These are phyloP conservation scores for Hemibagrus wyckioides DNA, from an alignment of 2,113 vertebrate species.

Conservation along the genomic window DNA sequence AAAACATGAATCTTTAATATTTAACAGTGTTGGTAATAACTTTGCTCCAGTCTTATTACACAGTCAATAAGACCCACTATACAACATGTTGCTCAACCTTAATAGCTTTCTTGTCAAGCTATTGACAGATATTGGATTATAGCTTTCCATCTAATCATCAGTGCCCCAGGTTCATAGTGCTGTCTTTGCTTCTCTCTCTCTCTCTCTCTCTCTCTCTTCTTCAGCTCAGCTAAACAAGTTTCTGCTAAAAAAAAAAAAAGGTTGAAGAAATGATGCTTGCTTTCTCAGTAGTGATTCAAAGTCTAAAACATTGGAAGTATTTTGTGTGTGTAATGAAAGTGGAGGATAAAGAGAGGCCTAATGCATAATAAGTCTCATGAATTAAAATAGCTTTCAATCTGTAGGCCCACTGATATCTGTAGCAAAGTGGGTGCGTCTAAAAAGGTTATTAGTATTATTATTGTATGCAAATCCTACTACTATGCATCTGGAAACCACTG, in stretches of 20 bases:
- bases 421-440: too few species aligned
- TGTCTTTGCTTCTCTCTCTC: not conserved
- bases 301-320: not conserved
- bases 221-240: too few species aligned
- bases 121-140: not conserved
- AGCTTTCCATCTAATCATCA: not conserved
- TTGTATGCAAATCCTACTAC: too few species aligned
- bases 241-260: too few species aligned
- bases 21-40: too few species aligned
- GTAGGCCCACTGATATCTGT: not conserved
- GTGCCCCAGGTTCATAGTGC: not conserved
- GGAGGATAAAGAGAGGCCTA: not conserved
- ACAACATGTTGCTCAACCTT: not conserved
- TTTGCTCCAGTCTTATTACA: not conserved
- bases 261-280: not conserved
- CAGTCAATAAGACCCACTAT: not conserved
- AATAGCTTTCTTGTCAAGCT: not conserved
- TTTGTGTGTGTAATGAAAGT: not conserved
- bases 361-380: not conserved
- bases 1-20: too few species aligned
- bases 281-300: not conserved
- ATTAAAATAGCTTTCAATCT: too few species aligned
- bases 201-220: not conserved
- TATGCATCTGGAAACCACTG: too few species aligned
- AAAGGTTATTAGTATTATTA: not conserved